Conservation (phyloP, 1,140 invertebrate species). For the Pectinophora gossypiella region DNA sequence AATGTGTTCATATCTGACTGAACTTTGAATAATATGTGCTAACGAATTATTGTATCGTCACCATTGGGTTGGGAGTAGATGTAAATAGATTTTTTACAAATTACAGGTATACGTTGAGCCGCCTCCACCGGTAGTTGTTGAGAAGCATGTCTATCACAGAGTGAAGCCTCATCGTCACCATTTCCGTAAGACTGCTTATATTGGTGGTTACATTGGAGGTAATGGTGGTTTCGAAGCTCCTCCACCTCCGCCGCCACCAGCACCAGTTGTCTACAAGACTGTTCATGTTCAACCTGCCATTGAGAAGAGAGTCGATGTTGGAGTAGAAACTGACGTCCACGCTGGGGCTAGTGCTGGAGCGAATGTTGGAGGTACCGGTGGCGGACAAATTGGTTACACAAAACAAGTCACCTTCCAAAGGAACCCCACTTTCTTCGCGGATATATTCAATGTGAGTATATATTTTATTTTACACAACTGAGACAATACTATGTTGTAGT, state of each 20-base stretch:
- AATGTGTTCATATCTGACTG: too few relatives aligned
- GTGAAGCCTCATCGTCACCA: slow-evolving; percentile 44
- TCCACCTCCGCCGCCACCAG: slow-evolving; percentile 15
- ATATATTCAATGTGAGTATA: slow-evolving; percentile 60
- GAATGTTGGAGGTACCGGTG: slow-evolving; percentile 19
- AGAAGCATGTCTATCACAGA: slow-evolving; percentile 38
- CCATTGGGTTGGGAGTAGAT: too few relatives aligned
- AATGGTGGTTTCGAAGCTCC: slow-evolving; percentile 20
- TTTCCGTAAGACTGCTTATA: slow-evolving; percentile 40
- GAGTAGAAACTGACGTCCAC: slow-evolving; percentile 26
- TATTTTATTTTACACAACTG: not conserved
- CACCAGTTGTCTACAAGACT: slow-evolving; percentile 14
- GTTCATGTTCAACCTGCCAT: slow-evolving; percentile 26
- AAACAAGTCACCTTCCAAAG: slow-evolving; percentile 44
- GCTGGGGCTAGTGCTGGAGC: slow-evolving; percentile 20
- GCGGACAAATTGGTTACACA: slow-evolving; percentile 28
- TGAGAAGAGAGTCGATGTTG: slow-evolving; percentile 51
- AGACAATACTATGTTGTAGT: too few relatives aligned
- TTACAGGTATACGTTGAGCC: slow-evolving; percentile 38
- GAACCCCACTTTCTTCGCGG: slow-evolving; percentile 54
- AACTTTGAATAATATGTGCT: too few relatives aligned
- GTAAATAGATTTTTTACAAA: too few relatives aligned
- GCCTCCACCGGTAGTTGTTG: slow-evolving; percentile 28
- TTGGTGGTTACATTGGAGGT: slow-evolving; percentile 46
- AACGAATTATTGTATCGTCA: too few relatives aligned